Conservation (phyloP, 2,888 invertebrate genomes). For the Blera fallax region DNA sequence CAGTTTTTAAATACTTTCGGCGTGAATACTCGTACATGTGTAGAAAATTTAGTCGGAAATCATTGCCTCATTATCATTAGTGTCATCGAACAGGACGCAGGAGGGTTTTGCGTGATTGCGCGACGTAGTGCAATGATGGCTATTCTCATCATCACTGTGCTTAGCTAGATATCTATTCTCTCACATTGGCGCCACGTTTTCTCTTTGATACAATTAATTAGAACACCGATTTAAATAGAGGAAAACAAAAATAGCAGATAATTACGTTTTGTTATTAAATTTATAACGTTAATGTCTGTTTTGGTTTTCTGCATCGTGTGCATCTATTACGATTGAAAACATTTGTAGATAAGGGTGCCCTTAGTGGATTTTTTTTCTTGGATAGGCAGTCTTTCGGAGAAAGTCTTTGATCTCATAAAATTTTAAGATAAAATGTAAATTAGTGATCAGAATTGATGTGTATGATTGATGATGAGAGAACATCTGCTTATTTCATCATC, state of each 20-base stretch:
- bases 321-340: not conserved
- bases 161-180: not conserved
- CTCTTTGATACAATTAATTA: slow-evolving; percentile 15
- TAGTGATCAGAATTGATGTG: not conserved
- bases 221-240: slow-evolving; percentile 16
- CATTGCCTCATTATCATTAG: slow-evolving; percentile 9
- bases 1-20: slow-evolving; percentile 40
- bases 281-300: not conserved
- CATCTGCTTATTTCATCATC: slow-evolving; percentile 7
- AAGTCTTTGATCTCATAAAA: not conserved
- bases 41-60: not conserved
- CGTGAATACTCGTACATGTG: slow-evolving; percentile 3
- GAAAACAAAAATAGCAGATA: not conserved
- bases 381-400: not conserved
- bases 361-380: not conserved
- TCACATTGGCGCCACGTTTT: slow-evolving; percentile 66
- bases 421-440: slow-evolving; percentile 20
- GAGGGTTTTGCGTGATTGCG: slow-evolving; percentile 25
- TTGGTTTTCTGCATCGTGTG: slow-evolving; percentile 3
- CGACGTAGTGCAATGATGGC: slow-evolving; percentile 22
- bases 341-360: slow-evolving; percentile 2
- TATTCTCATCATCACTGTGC: not conserved
- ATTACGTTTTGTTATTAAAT: not conserved
- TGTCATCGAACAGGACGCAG: slow-evolving; percentile 24
- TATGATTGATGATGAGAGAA: slow-evolving; percentile 15